These are phyloP conservation scores for Lampris incognitus DNA, from an alignment of 2,113 vertebrate species.

Conservation along the genomic window DNA sequence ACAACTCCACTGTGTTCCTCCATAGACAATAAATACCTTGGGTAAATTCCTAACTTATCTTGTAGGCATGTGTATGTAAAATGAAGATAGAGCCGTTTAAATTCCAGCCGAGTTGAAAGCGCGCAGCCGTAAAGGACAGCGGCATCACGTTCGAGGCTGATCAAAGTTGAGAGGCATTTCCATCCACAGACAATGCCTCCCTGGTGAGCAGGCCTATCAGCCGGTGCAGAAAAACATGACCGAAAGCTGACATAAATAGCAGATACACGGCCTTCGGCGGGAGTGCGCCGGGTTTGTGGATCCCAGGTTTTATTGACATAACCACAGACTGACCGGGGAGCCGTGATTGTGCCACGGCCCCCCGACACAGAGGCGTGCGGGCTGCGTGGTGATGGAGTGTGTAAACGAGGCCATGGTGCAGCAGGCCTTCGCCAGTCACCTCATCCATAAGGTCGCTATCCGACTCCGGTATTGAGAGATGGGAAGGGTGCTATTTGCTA, in stretches of 20 bases:
- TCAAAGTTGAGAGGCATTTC: constrained; percentile 58
- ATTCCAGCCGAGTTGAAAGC: constrained; percentile 54
- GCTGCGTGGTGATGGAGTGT: constrained; percentile 51
- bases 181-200: constrained; percentile 26
- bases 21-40: constrained; percentile 68
- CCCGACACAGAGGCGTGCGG: constrained; percentile 8
- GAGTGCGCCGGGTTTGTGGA: constrained; percentile 25
- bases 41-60: constrained; percentile 74
- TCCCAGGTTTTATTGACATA: constrained; percentile 69
- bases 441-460: constrained; percentile 75
- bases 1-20: constrained; percentile 21
- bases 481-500: constrained; percentile 53
- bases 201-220: constrained; percentile 40
- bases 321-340: constrained; percentile 67
- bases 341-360: constrained; percentile 9
- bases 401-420: constrained; percentile 44
- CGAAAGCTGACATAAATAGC: constrained; percentile 57
- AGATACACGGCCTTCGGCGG: constrained; percentile 17
- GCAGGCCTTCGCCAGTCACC: constrained; percentile 65
- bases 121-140: constrained; percentile 56
- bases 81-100: constrained; percentile 56
- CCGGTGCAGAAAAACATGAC: constrained; percentile 40
- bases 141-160: constrained; percentile 41
- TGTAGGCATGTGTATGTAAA: constrained; percentile 53
- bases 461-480: constrained; percentile 57